A percentile compares a stretch with the other conserved stretches of the same genome.
Conservation (phyloP, 2,888 invertebrate genomes). For the Cheilosia soror region DNA sequence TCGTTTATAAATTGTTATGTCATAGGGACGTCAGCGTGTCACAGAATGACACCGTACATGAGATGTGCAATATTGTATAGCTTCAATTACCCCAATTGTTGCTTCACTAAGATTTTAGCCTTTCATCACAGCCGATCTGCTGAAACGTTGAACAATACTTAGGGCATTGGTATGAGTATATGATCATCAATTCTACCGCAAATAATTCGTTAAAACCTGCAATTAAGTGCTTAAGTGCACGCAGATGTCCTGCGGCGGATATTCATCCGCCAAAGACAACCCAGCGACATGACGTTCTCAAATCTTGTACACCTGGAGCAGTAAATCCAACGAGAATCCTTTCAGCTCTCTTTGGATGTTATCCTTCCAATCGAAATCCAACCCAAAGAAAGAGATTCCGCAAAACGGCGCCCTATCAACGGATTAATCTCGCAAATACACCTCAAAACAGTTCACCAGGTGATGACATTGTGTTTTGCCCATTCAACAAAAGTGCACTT, state of each 20-base stretch:
- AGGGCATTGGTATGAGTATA: no score
- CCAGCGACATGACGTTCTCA: constrained; percentile 14
- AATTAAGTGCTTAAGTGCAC: constrained; percentile 23
- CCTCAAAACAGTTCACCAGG: constrained; percentile 49
- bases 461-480: constrained; percentile 58
- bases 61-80: no score
- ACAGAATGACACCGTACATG: no score
- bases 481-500: constrained; percentile 55
- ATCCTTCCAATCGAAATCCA: constrained; percentile 50
- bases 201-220: constrained; percentile 15
- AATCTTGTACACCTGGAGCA: constrained; percentile 41
- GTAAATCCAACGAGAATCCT: constrained; percentile 37
- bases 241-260: constrained; percentile 27
- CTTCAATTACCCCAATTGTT: no score
- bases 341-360: constrained; percentile 16
- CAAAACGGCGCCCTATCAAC: constrained; percentile 66
- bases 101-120: no score
- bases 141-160: background rate
- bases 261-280: background rate
- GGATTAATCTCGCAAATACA: constrained; percentile 63
- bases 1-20: no score
- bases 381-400: constrained; percentile 23
- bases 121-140: background rate
- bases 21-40: no score
- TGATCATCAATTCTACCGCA: background rate